phyloP scores from a whole-genome alignment of 2,797 vertebrate species.

The Tapera naevia region DNA sequence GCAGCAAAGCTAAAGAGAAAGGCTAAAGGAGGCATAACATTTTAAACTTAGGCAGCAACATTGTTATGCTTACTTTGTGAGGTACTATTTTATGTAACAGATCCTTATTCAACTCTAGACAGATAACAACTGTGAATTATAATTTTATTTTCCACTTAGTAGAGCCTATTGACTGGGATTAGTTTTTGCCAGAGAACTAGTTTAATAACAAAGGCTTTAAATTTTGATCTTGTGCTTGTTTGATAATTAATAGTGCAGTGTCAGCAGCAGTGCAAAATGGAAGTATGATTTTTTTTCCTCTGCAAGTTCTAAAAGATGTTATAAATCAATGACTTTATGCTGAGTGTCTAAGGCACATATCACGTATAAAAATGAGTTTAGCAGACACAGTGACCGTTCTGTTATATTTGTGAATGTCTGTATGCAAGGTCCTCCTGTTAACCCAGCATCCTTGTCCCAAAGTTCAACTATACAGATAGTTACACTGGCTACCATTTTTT shows the following conservation, averaged over 20 bases:
- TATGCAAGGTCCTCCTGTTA: background rate
- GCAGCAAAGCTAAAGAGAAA: background rate
- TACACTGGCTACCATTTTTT: background rate
- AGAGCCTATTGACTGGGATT: slow-evolving; percentile 30
- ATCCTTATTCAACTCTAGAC: slow-evolving; percentile 18
- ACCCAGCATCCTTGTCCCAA: background rate
- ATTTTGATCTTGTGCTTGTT: slow-evolving; percentile 57
- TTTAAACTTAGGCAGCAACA: slow-evolving; percentile 13
- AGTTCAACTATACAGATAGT: background rate
- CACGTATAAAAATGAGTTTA: background rate
- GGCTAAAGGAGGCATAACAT: background rate
- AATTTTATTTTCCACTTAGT: slow-evolving; percentile 60
- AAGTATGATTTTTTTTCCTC: background rate
- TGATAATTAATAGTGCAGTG: slow-evolving; percentile 41
- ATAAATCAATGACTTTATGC: slow-evolving; percentile 8
- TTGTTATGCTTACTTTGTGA: background rate
- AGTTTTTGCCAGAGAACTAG: slow-evolving; percentile 27
- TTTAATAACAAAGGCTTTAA: slow-evolving; percentile 59
- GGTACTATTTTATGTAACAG: slow-evolving; percentile 41
- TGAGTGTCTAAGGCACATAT: background rate
- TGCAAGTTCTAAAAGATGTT: background rate
- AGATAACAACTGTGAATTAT: slow-evolving; percentile 36
- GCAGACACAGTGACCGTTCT: background rate
- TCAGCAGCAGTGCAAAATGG: slow-evolving; percentile 36
- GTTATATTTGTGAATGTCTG: background rate